Conservation (phyloP, 1,140 invertebrate genomes). For the Zaprionus ornatus region DNA sequence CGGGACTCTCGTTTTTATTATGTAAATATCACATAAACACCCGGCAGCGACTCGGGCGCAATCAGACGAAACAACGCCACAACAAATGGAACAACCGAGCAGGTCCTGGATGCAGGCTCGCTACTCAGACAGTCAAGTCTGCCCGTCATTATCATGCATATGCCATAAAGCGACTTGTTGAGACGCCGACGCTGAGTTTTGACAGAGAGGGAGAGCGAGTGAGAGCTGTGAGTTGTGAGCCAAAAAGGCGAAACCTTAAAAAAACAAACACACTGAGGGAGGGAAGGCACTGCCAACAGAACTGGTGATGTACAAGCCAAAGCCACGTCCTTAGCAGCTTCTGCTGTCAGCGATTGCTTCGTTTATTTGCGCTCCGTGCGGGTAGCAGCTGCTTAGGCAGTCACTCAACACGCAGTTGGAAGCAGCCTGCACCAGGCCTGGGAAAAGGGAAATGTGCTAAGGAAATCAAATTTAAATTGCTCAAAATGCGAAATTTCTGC, state of each 20-base stretch:
- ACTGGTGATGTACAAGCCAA: conserved; percentile 11
- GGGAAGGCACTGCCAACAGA: conserved; percentile 6
- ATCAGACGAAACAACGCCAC: conserved; percentile 72
- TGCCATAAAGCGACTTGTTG: conserved; percentile 83
- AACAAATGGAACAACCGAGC: conserved; percentile 46
- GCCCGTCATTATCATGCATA: conserved; percentile 81
- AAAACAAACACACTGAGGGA: conserved; percentile 36
- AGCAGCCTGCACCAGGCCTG: not conserved
- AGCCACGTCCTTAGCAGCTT: not conserved
- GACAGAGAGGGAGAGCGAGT: not conserved
- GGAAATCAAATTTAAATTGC: conserved; percentile 80
- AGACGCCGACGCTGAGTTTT: conserved; percentile 33
- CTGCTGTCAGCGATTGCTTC: not conserved
- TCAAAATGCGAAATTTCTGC: conserved; percentile 48
- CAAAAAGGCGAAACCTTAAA: conserved; percentile 16
- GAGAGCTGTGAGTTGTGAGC: conserved; percentile 6
- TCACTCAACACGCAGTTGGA: conserved; percentile 60
- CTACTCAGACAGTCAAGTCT: conserved; percentile 2
- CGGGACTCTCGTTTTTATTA: conserved; percentile 79
- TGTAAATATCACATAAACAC: conserved; percentile 83
- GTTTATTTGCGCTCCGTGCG: conserved; percentile 28
- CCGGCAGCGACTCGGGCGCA: conserved; percentile 69
- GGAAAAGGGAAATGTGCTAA: conserved; percentile 5
- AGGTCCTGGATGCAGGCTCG: conserved; percentile 12
- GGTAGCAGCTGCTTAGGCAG: conserved; percentile 62